Base-by-base conservation (phyloP, 2,888 invertebrate species). In the Ochropleura plecta region DNA sequence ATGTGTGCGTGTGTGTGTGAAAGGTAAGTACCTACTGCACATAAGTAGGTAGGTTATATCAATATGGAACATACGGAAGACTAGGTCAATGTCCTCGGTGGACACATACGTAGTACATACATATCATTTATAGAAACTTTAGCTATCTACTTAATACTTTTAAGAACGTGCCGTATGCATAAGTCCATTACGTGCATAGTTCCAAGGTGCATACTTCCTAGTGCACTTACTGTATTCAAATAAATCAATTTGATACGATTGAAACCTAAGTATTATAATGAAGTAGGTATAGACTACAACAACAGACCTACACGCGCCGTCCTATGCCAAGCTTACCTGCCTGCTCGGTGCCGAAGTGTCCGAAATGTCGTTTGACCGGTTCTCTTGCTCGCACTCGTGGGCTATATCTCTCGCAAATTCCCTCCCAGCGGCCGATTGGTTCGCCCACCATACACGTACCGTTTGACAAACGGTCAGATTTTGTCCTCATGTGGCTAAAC, bases 341-440 rank as follows among this genome's bases (percentile, higher is more conserved):
- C 91, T 88, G 90, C 81, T 87, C 76, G 75, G 63, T 68, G 84
- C 71, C 79, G 79, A 81, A 85, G 86, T 89, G 90, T 86, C 87
- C 90, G 88, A 92, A 94, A 95, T 95, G 94, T 92, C 83, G 96
- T 94, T 91, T 91, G 93, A 96, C 96, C 94, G 95, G 95, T 96
- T 95, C 92, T 93, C 94, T 91, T 89, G 91, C 95, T 94, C 93
- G 91, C 93, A 93, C 93, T 92, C 88, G 89, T 90, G 87, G 89
- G 89, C 89, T 88, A 88, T 89, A 89, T 90, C 85, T 88, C 91
- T 95, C 91, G 96, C 96, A 93, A 96, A 95, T 94, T 94, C 92
- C 92, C 94, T 93, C 92, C 93, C 92, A 94, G 63, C 91, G 91
- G 92, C 92, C 92, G 92, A 93, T 94, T 93, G 91, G 92, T 90